phyloP scores from a whole-genome alignment of 1,140 invertebrate species.

The Eubasilissa regina region DNA sequence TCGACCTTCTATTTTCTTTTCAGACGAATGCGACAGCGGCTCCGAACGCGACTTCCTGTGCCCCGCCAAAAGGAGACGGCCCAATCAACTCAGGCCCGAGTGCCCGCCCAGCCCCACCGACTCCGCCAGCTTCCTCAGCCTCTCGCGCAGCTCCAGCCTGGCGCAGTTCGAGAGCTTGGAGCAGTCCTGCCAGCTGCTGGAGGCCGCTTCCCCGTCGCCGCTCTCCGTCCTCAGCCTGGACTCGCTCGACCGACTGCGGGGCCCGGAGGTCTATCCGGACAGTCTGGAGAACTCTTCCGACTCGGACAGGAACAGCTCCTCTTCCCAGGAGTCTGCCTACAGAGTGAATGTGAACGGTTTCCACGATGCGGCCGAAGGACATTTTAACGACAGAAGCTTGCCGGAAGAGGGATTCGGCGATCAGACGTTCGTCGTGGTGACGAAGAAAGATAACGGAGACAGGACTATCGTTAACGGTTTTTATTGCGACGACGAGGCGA shows the following conservation, averaged over 20 bases:
- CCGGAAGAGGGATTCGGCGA: slow-evolving; percentile 61
- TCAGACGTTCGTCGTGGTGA: slow-evolving; percentile 61
- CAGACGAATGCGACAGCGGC: slow-evolving; percentile 72
- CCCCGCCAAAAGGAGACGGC: slow-evolving; percentile 83
- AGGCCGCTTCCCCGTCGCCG: slow-evolving; percentile 68
- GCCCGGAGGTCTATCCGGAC: slow-evolving; percentile 68
- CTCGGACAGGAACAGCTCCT: slow-evolving; percentile 54
- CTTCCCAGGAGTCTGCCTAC: slow-evolving; percentile 55
- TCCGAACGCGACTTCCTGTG: slow-evolving; percentile 86
- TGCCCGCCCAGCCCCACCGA: slow-evolving; percentile 63
- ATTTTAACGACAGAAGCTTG: slow-evolving; percentile 49
- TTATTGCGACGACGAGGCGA: slow-evolving; percentile 47
- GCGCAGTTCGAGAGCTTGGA: slow-evolving; percentile 87
- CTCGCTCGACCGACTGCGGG: slow-evolving; percentile 64
- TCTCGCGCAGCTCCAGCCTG: slow-evolving; percentile 82
- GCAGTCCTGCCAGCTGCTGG: slow-evolving; percentile 76
- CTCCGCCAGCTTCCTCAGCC: slow-evolving; percentile 69
- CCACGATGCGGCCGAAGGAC: slow-evolving; percentile 37
- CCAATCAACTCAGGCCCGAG: slow-evolving; percentile 67
- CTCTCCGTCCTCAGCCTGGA: slow-evolving; percentile 73
- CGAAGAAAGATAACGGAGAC: slow-evolving; percentile 19
- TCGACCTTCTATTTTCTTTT: slow-evolving; percentile 15
- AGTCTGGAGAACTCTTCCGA: slow-evolving; percentile 68
- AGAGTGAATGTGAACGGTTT: slow-evolving; percentile 33
- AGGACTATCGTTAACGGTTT: slow-evolving; percentile 23